A percentile compares a stretch with the other conserved stretches of the same genome.
Conservation (phyloP, 2,113 vertebrate species). For the Oophaga pumilio region DNA sequence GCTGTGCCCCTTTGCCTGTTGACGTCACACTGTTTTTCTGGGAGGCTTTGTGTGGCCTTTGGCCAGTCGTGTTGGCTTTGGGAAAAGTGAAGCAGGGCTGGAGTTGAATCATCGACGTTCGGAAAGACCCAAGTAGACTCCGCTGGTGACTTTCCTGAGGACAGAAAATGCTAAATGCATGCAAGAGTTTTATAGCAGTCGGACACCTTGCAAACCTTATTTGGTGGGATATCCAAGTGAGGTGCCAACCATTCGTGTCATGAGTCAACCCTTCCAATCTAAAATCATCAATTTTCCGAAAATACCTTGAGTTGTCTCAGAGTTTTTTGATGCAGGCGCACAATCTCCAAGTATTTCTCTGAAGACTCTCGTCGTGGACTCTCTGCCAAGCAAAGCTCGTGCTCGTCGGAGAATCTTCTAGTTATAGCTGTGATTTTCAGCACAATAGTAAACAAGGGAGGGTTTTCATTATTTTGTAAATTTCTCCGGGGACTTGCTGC, state of each 20-base stretch:
- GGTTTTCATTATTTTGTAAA: background rate
- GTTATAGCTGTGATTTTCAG: conserved; percentile 1
- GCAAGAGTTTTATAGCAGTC: background rate
- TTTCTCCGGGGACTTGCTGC: background rate
- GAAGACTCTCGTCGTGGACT: background rate
- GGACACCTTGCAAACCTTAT: background rate
- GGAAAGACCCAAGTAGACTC: no score
- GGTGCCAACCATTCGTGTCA: background rate
- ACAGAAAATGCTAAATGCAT: no score
- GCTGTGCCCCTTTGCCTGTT: no score
- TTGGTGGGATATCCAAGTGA: background rate
- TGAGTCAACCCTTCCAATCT: background rate
- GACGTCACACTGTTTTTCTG: no score
- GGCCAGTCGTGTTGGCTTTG: no score
- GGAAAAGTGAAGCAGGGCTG: no score
- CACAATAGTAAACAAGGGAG: background rate
- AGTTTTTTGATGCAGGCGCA: background rate
- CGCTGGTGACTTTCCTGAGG: no score
- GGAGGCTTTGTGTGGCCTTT: no score
- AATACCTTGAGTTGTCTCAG: background rate
- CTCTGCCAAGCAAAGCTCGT: background rate
- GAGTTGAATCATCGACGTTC: no score
- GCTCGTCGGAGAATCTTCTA: background rate
- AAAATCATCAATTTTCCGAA: background rate
- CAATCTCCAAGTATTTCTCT: background rate